These are phyloP conservation scores for Lineus longissimus DNA, from an alignment of 1,140 invertebrate species.

Conservation along the genomic window DNA sequence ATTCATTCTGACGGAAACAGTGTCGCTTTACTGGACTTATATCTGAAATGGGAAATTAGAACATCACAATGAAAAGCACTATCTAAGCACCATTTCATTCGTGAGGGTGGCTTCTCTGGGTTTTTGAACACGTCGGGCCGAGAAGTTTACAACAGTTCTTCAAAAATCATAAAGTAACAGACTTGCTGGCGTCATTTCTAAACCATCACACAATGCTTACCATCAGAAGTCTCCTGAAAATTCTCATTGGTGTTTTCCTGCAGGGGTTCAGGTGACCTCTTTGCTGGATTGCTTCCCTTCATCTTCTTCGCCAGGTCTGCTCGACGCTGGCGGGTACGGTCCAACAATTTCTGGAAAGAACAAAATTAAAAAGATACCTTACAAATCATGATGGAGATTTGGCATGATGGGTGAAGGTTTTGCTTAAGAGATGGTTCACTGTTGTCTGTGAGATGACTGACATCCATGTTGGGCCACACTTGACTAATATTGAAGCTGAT, in stretches of 20 bases:
- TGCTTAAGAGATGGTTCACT: too few species aligned
- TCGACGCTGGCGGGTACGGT: slow-evolving; percentile 41
- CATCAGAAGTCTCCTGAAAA: background rate
- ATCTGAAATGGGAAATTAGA: slow-evolving; percentile 22
- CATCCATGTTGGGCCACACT: too few species aligned
- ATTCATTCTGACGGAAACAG: slow-evolving; percentile 34
- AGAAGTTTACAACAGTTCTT: too few species aligned
- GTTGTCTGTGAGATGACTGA: too few species aligned
- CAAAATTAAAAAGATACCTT: too few species aligned
- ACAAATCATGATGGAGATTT: too few species aligned
- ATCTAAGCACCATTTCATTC: background rate
- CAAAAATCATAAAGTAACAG: too few species aligned
- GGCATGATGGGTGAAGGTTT: too few species aligned
- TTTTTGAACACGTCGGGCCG: too few species aligned
- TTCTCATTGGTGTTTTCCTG: background rate
- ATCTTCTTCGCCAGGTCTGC: slow-evolving; percentile 46
- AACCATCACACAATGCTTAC: too few species aligned
- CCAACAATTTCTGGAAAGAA: slow-evolving; percentile 43
- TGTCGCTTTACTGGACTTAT: slow-evolving; percentile 40
- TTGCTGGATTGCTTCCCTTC: slow-evolving; percentile 36
- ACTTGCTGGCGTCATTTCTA: too few species aligned
- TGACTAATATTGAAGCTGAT: too few species aligned
- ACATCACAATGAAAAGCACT: background rate
- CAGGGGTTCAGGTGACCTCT: slow-evolving; percentile 17
- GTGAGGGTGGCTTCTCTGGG: background rate